Evolutionary conservation across 2,797 vertebrate genomes (phyloP).

Genomic region (Pangasius sanitwongsei): DNA sequence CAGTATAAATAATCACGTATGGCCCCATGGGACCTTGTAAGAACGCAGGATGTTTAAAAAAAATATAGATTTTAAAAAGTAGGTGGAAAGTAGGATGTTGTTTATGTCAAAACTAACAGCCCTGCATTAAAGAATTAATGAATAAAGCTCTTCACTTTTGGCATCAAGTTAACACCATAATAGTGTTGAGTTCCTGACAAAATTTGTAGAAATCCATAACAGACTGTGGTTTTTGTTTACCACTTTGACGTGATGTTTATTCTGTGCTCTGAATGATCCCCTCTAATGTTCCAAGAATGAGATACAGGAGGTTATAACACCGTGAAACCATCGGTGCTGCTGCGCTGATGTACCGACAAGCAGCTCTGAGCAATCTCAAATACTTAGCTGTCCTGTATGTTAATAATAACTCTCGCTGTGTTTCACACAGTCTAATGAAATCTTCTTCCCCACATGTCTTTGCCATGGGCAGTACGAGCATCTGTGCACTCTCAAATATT

Average conservation of each 20-base stretch:
- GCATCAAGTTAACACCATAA: neutral
- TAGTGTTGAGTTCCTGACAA: neutral
- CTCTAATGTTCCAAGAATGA: neutral
- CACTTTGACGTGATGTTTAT: neutral
- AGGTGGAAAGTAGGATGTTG: neutral
- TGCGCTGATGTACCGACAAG: neutral
- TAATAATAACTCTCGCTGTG: neutral
- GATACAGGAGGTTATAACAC: neutral
- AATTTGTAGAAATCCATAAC: neutral
- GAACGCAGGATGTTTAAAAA: neutral
- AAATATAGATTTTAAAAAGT: neutral
- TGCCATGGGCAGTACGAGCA: neutral
- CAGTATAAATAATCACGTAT: neutral
- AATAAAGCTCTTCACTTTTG: neutral
- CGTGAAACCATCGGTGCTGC: neutral
- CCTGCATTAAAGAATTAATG: neutral
- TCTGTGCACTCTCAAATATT: constrained; percentile 18
- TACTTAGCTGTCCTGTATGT: neutral
- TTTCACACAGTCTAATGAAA: constrained; percentile 12
- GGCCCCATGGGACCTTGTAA: neutral
- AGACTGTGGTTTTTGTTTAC: neutral
- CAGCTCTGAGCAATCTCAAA: neutral
- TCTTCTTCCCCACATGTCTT: neutral
- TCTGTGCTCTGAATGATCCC: neutral
- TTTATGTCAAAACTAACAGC: neutral